phyloP scores from a whole-genome alignment of 92 coral and sea anemone species.

The Anthopleura xanthogrammica region DNA sequence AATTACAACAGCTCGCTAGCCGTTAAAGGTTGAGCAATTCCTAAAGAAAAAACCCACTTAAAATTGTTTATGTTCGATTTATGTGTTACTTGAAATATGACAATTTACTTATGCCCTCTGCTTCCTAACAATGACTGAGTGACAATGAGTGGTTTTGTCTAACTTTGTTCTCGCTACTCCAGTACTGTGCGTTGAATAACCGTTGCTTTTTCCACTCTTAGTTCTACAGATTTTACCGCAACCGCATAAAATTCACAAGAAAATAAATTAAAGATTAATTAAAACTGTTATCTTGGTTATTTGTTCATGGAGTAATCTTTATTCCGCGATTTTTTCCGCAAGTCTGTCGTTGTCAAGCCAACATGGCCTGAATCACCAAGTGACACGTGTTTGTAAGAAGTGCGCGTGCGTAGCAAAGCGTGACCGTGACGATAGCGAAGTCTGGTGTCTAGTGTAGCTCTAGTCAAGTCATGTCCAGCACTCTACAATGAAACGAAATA shows the following conservation, averaged over 20 bases:
- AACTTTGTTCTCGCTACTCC: not conserved
- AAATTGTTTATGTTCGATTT: not conserved
- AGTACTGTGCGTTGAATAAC: no score
- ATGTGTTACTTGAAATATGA: not conserved
- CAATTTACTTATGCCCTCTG: not conserved
- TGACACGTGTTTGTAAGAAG: conserved; percentile 53
- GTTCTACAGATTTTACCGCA: no score
- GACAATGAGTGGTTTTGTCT: not conserved
- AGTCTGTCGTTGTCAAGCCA: conserved; percentile 35
- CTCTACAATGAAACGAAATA: conserved; percentile 67
- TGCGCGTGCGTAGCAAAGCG: conserved; percentile 41
- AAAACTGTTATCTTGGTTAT: no score
- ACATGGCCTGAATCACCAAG: conserved; percentile 64
- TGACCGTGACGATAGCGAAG: conserved; percentile 27
- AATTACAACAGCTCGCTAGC: no score
- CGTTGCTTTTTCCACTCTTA: no score
- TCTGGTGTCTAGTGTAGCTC: conserved; percentile 36
- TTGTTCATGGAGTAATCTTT: not conserved
- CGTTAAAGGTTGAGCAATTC: not conserved
- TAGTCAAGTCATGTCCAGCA: conserved; percentile 22
- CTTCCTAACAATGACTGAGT: not conserved
- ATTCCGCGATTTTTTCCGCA: conserved; percentile 43
- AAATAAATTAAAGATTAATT: no score
- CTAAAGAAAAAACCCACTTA: not conserved
- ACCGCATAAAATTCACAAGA: no score